Conservation (phyloP, 2,113 vertebrate genomes). For the Nyctereutes procyonoides region DNA sequence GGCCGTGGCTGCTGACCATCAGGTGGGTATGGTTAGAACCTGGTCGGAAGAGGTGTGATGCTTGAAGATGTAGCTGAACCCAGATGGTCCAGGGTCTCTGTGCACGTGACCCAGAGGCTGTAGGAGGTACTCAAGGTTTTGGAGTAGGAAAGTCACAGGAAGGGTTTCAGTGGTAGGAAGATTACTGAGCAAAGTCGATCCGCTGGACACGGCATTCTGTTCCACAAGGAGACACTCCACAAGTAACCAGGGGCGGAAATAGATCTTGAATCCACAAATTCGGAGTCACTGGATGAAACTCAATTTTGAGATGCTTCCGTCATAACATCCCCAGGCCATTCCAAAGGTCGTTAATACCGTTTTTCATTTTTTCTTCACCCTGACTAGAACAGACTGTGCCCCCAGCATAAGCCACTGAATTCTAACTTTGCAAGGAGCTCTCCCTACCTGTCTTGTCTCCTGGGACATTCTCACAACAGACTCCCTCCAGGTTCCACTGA, state of each 20-base stretch:
- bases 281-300: not conserved
- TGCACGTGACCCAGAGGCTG: not conserved
- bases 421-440: not conserved
- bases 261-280: not conserved
- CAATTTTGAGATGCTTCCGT: not conserved
- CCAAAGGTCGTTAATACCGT: not conserved
- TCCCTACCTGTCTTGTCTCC: too few relatives aligned
- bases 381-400: not conserved
- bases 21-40: not conserved
- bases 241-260: not conserved
- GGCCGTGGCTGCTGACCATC: not conserved
- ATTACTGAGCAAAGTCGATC: not conserved
- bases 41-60: not conserved
- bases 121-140: not conserved
- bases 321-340: not conserved
- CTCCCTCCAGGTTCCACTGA: not conserved
- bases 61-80: not conserved
- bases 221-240: not conserved
- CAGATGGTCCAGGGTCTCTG: not conserved
- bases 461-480: not conserved
- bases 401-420: not conserved
- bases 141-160: not conserved
- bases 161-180: slow-evolving; percentile 16
- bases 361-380: not conserved
- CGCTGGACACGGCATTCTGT: not conserved